Evolutionary conservation across 2,113 vertebrate species (phyloP).

Genomic region (Aldabrachelys gigantea): DNA sequence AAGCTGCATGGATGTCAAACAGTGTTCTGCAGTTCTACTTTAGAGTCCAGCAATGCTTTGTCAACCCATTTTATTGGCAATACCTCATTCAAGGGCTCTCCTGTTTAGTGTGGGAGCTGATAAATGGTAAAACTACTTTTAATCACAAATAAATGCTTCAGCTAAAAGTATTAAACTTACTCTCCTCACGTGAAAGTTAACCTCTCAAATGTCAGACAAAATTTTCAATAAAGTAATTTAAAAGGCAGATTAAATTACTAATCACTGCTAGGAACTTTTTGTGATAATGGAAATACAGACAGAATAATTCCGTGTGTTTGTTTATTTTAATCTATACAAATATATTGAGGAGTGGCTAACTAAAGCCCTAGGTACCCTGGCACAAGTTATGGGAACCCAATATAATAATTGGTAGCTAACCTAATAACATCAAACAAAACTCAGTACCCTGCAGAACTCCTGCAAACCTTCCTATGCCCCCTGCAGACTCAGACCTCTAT

Average conservation of each 20-base stretch:
- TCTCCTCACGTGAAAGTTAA: not conserved
- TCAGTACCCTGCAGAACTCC: no score
- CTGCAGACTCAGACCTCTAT: not conserved
- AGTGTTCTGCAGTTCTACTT: not conserved
- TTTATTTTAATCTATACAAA: not conserved
- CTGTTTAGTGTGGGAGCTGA: not conserved
- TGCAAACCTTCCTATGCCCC: not conserved
- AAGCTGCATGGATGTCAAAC: not conserved
- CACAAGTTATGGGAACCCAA: not conserved
- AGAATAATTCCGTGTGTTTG: not conserved
- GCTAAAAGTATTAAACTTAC: not conserved
- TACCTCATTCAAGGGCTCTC: not conserved
- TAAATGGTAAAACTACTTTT: not conserved
- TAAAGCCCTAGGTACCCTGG: not conserved
- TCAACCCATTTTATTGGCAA: not conserved
- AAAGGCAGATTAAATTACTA: not conserved
- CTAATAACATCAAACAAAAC: not conserved
- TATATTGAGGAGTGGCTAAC: not conserved
- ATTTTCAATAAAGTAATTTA: not conserved
- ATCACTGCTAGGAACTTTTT: not conserved
- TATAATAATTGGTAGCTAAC: not conserved
- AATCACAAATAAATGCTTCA: not conserved
- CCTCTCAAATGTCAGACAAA: not conserved
- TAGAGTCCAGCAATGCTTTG: not conserved
- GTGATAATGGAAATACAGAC: not conserved